Evolutionary conservation across 2,888 invertebrate genomes (phyloP), one percentile per base, ranked within the genome.

Genomic region (Anodontia alba): DNA sequence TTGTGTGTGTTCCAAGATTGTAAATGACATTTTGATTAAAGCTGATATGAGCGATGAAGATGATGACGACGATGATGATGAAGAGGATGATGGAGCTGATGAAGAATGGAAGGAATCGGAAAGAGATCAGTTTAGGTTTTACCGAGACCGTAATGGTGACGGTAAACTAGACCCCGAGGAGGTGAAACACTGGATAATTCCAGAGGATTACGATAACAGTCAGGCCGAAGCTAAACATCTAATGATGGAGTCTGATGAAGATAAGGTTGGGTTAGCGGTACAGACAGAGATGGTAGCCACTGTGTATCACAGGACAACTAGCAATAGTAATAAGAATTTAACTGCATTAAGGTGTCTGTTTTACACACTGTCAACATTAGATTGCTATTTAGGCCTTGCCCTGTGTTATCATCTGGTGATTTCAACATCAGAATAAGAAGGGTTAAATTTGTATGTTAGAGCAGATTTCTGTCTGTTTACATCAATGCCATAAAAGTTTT

Each of bases 61-160:
- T 20, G 87, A 90, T 54, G 89, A 88, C 12, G 86, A 87, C 8
- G 87, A 88, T 38, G 88, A 90, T 17, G 89, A 89, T n/a, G 87
- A 91, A 2, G 90, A 89, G 23, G 89, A 89, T 17, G 87, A 87
- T 36, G 88, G 89, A 38, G 84, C 88, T 12, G 81, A 89, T 57
- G 99, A 99, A 0, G 98, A 98, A 91, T 99, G 99, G 99, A 98
- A 99, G 38, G 96, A 96, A 91, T 97, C 97, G 92, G 99, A 99
- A 94, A 96, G 97, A 42, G 98, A 98, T 89, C 97, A 98, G 93
- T 99, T 99, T 94, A 95, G 96, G 38, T 96, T 96, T 54, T 97
- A 97, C 95, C 96, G 97, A 67, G 97, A 97, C 92, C 96, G 97
- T 90, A 97, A 98, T 94, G 96, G 96, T 73, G 96, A 98, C 95